Evolutionary conservation across 2,113 vertebrate genomes (phyloP), one percentile per base, ranked within the genome.

Genomic region (Marmota monax): DNA sequence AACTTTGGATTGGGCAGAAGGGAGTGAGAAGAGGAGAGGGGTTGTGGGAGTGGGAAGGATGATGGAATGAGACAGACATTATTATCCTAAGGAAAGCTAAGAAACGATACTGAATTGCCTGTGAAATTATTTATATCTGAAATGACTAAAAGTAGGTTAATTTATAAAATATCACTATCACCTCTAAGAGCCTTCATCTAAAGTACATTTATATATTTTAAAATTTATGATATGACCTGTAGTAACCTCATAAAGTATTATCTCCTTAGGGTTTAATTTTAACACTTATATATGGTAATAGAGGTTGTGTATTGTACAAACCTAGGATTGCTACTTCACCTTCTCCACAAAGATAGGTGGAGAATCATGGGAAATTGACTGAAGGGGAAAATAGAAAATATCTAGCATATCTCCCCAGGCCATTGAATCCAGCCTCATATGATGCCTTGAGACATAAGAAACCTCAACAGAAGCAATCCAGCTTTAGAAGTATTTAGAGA

Each of bases 201-300:
- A 82, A 83, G 25, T 5, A 37, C 70, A 92, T 69, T 92, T 87
- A 73, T 94, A 23, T 76, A 70, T 77, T 77, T 77, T 88, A 25
- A 88, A 53, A 53, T 72, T 72, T 48, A 63, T 70, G 1, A 37
- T 72, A 77, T 3, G 2, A 4, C 4, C 29, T 72, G 3, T 32
- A 37, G 45, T 78, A 65, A 27, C 1, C 17, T 37, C 51, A 79
- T 27, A 72, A 22, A 42, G 7, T 74, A 27, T 42, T 32, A 29
- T 69, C 7, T 65, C 53, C 11, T 22, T 63, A 69, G 25, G 25
- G 53, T 70, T 88, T 27, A 18, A 4, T 5, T 77, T 42, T n/a
- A 18, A 65, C 7, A 27, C 11, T 4, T 39, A 70, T 63, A 2
- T 25, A 9, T 34, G 20, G 6, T 51, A 70, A 27, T 13, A 77